phyloP scores from a whole-genome alignment of 1,140 invertebrate species.

The Eubasilissa regina region DNA sequence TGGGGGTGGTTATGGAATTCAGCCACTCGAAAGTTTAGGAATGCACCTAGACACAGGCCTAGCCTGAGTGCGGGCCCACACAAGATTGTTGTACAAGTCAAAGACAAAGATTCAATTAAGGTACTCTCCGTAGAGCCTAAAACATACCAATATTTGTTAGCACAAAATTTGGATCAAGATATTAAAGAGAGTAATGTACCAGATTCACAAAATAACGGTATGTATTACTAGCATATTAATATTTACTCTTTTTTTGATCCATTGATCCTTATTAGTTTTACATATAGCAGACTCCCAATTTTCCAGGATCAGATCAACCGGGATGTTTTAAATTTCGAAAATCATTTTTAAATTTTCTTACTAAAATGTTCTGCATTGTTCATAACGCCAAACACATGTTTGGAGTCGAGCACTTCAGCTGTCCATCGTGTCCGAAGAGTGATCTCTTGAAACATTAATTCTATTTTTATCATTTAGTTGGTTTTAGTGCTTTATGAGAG shows the following conservation, averaged over 20 bases:
- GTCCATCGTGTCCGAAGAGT: no score
- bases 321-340: no score
- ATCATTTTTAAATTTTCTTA: no score
- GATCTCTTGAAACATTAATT: no score
- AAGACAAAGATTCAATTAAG: constrained; percentile 78
- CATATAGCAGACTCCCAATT: neutral
- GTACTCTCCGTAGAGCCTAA: constrained; percentile 82
- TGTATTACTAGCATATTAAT: no score
- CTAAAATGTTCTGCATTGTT: no score
- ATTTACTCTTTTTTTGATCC: neutral
- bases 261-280: neutral
- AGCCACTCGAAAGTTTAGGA: constrained; percentile 73
- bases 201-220: constrained; percentile 65
- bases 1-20: constrained; percentile 97
- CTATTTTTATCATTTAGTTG: no score
- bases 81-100: constrained; percentile 86
- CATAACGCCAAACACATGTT: no score
- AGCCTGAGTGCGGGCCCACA: constrained; percentile 80
- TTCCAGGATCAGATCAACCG: neutral
- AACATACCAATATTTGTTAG: constrained; percentile 79
- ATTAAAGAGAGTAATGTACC: neutral
- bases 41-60: constrained; percentile 65
- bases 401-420: no score
- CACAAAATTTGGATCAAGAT: constrained; percentile 61
- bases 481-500: no score